A percentile compares a stretch with the other conserved stretches of the same genome.
Conservation (phyloP, 2,888 invertebrate species). For the Acheta domesticus region DNA sequence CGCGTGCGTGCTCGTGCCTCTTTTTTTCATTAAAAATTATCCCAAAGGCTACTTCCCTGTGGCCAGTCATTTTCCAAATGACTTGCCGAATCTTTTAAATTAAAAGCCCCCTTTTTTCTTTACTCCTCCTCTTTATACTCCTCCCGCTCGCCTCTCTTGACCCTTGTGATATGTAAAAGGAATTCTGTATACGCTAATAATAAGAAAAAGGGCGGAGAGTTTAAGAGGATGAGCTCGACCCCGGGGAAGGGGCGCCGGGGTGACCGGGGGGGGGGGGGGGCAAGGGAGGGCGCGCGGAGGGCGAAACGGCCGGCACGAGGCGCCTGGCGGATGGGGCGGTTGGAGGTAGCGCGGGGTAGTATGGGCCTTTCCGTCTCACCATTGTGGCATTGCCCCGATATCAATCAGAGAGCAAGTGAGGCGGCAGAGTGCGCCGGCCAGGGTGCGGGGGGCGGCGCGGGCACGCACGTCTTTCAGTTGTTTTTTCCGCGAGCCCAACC, state of each 20-base stretch:
- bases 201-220: slow-evolving; percentile 30
- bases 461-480: slow-evolving; percentile 25
- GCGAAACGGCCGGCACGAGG: not conserved
- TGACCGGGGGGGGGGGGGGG: not conserved
- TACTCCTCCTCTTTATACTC: slow-evolving; percentile 19
- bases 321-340: not conserved
- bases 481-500: not conserved
- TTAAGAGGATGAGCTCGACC: slow-evolving; percentile 20
- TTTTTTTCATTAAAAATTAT: slow-evolving; percentile 32
- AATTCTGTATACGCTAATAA: slow-evolving; percentile 32
- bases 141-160: slow-evolving; percentile 24
- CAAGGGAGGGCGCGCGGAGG: not conserved
- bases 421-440: slow-evolving; percentile 49
- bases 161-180: slow-evolving; percentile 33
- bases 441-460: not conserved
- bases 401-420: slow-evolving; percentile 42
- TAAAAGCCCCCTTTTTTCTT: slow-evolving; percentile 32
- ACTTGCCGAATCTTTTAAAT: slow-evolving; percentile 37
- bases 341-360: not conserved
- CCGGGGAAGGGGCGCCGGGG: not conserved
- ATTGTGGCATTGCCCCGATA: slow-evolving; percentile 29
- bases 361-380: slow-evolving; percentile 25
- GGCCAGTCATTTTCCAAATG: slow-evolving; percentile 36
- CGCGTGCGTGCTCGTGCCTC: not conserved
- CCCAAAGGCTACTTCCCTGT: slow-evolving; percentile 32